Conservation (phyloP, 1,140 invertebrate species). For the Chrysopa pallens region DNA sequence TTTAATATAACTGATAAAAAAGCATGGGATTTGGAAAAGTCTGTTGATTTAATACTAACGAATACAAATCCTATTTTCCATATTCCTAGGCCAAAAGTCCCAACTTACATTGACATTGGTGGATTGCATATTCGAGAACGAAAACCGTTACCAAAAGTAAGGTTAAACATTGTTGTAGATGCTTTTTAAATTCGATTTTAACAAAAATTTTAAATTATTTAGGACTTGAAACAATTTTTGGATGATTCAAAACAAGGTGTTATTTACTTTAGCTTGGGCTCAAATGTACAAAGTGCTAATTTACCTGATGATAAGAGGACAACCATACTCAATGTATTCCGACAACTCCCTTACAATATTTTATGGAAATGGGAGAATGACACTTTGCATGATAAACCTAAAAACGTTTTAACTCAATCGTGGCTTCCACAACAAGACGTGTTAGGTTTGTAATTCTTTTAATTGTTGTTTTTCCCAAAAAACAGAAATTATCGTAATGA, state of each 20-base stretch:
- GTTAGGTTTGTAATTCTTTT: neutral
- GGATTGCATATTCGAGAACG: constrained; percentile 14
- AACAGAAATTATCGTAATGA: neutral
- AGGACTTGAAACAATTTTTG: constrained; percentile 11
- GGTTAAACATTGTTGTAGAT: neutral
- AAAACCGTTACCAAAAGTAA: constrained; percentile 16
- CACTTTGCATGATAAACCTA: neutral
- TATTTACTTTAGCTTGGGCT: constrained; percentile 17
- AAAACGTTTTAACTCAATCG: constrained; percentile 2
- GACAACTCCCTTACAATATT: constrained; percentile 11
- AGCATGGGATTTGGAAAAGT: too few species aligned
- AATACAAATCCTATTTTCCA: constrained; percentile 9
- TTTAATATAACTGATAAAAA: too few species aligned
- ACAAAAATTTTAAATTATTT: neutral
- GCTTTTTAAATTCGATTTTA: too few species aligned
- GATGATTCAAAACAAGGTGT: constrained; percentile 13
- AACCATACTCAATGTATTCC: constrained; percentile 7
- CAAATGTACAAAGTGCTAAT: constrained; percentile 6
- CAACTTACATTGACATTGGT: constrained; percentile 17
- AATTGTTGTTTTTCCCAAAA: neutral
- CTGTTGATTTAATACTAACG: constrained; percentile 4
- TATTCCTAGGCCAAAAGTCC: constrained; percentile 6
- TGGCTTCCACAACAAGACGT: constrained; percentile 4
- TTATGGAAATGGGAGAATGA: constrained; percentile 19
- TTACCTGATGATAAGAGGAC: constrained; percentile 2